Percentiles rank a stretch among this genome's conserved stretches.
Conservation (phyloP, 2,113 vertebrate species). For the Gnathonemus longibarbis region DNA sequence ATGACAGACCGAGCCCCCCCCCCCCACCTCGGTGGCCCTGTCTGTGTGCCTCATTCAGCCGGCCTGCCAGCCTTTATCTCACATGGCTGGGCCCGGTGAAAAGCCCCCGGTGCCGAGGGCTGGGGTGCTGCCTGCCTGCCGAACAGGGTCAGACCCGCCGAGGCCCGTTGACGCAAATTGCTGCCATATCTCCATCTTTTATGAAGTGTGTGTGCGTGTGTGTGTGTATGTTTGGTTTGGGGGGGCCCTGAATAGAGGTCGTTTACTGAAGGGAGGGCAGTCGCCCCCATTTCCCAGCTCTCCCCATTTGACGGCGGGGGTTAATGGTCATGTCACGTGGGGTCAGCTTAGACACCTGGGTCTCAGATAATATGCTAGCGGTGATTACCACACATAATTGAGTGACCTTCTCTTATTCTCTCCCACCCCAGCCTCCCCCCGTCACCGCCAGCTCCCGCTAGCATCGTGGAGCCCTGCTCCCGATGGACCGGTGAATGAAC, state of each 20-base stretch:
- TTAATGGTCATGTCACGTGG: slow-evolving; percentile 83
- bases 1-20: slow-evolving; percentile 28
- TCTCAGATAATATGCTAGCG: slow-evolving; percentile 88
- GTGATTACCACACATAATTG: slow-evolving; percentile 94
- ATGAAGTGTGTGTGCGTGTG: slow-evolving; percentile 48
- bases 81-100: slow-evolving; percentile 67
- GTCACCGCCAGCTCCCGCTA: slow-evolving; percentile 54
- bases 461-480: slow-evolving; percentile 71
- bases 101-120: slow-evolving; percentile 45
- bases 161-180: slow-evolving; percentile 45
- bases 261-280: slow-evolving; percentile 60
- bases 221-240: slow-evolving; percentile 23
- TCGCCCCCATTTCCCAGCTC: slow-evolving; percentile 60
- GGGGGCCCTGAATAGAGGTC: slow-evolving; percentile 58
- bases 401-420: slow-evolving; percentile 88
- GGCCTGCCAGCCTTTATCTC: slow-evolving; percentile 69
- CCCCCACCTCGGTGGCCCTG: slow-evolving; percentile 47
- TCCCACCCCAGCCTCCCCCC: slow-evolving; percentile 78
- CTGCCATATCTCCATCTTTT: slow-evolving; percentile 41
- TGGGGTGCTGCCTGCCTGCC: slow-evolving; percentile 20
- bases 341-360: slow-evolving; percentile 85
- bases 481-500: slow-evolving; percentile 88
- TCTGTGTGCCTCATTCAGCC: slow-evolving; percentile 55
- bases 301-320: slow-evolving; percentile 64
- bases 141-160: slow-evolving; percentile 12